Evolutionary conservation across 1,140 invertebrate genomes (phyloP), one percentile per base, ranked within the genome.

Genomic region (Phenacoccus solenopsis): DNA sequence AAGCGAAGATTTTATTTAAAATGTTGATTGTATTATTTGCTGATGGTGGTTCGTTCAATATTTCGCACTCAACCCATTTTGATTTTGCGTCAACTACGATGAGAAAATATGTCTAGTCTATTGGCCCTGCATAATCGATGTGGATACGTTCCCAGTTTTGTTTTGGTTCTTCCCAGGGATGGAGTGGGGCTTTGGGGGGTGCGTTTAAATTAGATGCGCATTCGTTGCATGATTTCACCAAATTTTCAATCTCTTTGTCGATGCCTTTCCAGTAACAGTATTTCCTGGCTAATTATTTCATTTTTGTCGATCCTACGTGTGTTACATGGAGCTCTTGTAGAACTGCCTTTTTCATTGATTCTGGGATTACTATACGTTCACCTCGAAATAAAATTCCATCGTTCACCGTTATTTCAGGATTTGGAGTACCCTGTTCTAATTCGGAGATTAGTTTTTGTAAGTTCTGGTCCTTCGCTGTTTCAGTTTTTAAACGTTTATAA

Each of bases 31-130:
- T 69, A 20, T 13, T 69, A n/a, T 16, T 24, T 2, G 28, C 24
- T 20, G 24, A 28, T 20, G 28, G 67, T 3, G 28, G 68, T 7
- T 25, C 30, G 16, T 56, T 24, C 9, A 20, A 22, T 9, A 27
- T 22, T 24, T 28, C 28, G 10, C 3, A 12, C 38, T 70, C 69
- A 5, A 27, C 49, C 69, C 69, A 70, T 70, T 70, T 70, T 22
- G 74, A 75, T 59, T 77, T 75, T 67, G 75, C 75, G 74, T 83
- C 82, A 0, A 79, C 75, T 1, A 81, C 68, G 13, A 83, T 74
- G 12, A 82, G 70, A 10, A 83, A 70, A 71, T 78, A 82, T 64
- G 74, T 71, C 35, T 69, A 71, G 16, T 70, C 24, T 57, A 77
- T 75, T 16, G 75, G 76, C 13, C 75, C 77, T 56, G 74, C 72